Base-by-base conservation (phyloP, 2,113 vertebrate genomes). In the Macroglossus sobrinus region DNA sequence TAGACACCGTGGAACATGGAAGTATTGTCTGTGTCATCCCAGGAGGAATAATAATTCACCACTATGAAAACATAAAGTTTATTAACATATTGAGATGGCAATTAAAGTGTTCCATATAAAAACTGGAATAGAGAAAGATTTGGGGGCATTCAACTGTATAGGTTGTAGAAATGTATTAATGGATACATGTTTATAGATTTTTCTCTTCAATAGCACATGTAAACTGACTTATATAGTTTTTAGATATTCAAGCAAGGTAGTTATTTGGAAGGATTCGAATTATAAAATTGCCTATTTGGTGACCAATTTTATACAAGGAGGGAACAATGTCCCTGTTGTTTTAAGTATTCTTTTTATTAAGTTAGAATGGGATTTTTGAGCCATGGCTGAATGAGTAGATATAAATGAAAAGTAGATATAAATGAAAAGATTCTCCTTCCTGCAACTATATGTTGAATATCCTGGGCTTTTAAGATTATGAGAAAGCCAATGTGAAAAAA, bases 321-420 rank as follows among this genome's bases (percentile, higher is more conserved):
- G 43, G 79, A 72, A 45, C 3, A 63, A 18, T 0, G 13, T n/a
- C 33, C 72, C 21, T 76, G 22, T 38, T 94, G 87, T 63, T 3
- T 88, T 84, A n/a, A 40, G 10, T 71, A 88, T 92, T 93, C 15
- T 40, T 89, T 96, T 82, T n/a, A 50, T 90, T 19, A 64, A 40
- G 21, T 53, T 84, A 84, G 24, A 68, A 68, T 75, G 24, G 35
- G 26, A 50, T 59, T 95, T 94, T 59, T 81, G 74, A 76, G 18
- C 14, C 61, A 57, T n/a, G 15, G 50, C 3, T 89, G 74, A n/a
- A n/a, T 78, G 43, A 89, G 15, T 80, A 71, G 30, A 22, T 84
- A 45, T 40, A 45, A 88, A 50, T 75, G 33, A 76, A 74, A 93
- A 72, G 89, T 59, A 71, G 30, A 26, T 80, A 45, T 40, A 45